Percentiles rank a stretch among this genome's conserved stretches.
Conservation (phyloP, 2,113 vertebrate genomes). For the Candoia aspera region DNA sequence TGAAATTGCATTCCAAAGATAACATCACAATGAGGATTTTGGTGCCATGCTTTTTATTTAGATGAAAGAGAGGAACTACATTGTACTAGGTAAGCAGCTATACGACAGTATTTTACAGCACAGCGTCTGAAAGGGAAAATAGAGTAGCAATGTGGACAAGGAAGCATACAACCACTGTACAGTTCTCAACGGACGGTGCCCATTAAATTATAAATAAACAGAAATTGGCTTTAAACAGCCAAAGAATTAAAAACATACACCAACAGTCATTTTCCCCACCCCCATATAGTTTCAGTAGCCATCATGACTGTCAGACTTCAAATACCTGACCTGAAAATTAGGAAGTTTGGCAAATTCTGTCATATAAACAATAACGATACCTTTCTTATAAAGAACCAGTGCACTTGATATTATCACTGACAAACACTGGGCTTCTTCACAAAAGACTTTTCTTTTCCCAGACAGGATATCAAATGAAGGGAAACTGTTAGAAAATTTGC, state of each 20-base stretch:
- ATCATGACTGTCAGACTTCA: conserved; percentile 62
- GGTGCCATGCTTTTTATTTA: conserved; percentile 97
- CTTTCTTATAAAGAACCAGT: conserved; percentile 75
- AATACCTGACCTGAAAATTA: conserved; percentile 66
- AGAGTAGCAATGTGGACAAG: conserved; percentile 75
- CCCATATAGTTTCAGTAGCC: conserved; percentile 67
- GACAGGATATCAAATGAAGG: conserved; percentile 71
- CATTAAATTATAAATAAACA: conserved; percentile 74
- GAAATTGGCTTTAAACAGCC: conserved; percentile 81
- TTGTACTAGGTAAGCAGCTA: conserved; percentile 78
- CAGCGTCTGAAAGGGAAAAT: conserved; percentile 74
- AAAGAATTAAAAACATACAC: conserved; percentile 67
- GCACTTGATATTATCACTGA: conserved; percentile 62
- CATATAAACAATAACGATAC: conserved; percentile 63
- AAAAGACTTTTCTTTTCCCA: conserved; percentile 64
- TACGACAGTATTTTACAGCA: conserved; percentile 81
- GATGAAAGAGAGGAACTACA: conserved; percentile 80
- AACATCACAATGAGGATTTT: conserved; percentile 36
- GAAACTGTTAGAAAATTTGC: conserved; percentile 71
- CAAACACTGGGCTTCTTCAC: conserved; percentile 63
- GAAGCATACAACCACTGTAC: conserved; percentile 81
- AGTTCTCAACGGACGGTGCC: conserved; percentile 70
- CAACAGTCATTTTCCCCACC: conserved; percentile 61
- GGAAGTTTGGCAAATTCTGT: conserved; percentile 75
- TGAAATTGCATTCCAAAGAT: background rate